phyloP scores from a whole-genome alignment of 92 coral and sea anemone species.

The Diadumene lineata region DNA sequence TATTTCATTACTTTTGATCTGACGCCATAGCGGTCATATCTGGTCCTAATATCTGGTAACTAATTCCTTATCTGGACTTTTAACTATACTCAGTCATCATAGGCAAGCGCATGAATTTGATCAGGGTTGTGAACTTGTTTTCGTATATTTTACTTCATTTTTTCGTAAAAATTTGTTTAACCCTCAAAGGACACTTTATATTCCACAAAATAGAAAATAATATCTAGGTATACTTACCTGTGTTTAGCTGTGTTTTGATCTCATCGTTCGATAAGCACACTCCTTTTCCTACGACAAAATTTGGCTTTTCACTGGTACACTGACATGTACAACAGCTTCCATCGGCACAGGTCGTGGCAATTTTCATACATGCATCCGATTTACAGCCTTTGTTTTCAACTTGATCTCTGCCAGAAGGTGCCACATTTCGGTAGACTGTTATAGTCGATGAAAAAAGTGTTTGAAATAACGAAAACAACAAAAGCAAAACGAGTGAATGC shows the following conservation, averaged over 20 bases:
- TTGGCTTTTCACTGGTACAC: background rate
- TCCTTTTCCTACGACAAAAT: constrained; percentile 5
- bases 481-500: no score
- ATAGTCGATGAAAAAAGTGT: background rate
- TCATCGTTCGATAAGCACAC: background rate
- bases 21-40: no score
- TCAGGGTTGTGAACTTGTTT: no score
- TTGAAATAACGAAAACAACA: background rate
- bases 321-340: constrained; percentile 1
- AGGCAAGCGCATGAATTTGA: no score
- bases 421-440: background rate
- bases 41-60: no score
- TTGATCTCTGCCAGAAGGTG: background rate
- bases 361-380: background rate
- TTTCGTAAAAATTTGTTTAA: no score
- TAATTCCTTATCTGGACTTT: no score
- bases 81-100: no score
- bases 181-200: no score
- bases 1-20: no score
- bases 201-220: no score
- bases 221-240: constrained; percentile 3
- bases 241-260: background rate
- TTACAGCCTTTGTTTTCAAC: constrained; percentile 12
- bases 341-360: background rate
- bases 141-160: no score